Percentiles rank a stretch among this genome's conserved stretches.
These are phyloP conservation scores for Eulemur rufifrons DNA, from an alignment of 2,113 vertebrate species.

Conservation along the genomic window DNA sequence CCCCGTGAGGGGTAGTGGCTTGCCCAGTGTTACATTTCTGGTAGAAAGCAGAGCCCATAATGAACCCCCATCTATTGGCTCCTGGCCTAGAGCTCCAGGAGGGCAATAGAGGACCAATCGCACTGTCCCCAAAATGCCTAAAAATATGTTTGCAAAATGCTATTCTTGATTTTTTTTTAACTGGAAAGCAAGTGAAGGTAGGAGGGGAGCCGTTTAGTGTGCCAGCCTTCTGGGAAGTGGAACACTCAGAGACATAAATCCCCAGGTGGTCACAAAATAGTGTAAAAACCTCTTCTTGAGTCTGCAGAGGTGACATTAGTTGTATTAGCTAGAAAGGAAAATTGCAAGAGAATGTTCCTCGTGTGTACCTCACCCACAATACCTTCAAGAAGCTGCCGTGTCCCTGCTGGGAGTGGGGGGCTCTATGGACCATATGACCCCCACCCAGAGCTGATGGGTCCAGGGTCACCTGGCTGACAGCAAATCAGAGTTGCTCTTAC, in stretches of 20 bases:
- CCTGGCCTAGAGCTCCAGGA: background rate
- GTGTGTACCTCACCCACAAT: background rate
- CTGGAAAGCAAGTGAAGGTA: background rate
- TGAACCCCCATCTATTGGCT: background rate
- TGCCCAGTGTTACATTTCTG: background rate
- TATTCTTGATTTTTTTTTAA: background rate
- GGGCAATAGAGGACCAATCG: background rate
- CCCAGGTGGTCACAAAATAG: background rate
- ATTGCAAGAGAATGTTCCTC: background rate
- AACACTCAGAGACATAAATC: background rate
- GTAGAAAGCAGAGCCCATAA: background rate
- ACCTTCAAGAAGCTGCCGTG: background rate
- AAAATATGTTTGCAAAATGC: background rate
- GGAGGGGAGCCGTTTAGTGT: background rate
- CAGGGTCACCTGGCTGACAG: background rate
- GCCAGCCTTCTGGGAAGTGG: background rate
- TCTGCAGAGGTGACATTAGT: background rate
- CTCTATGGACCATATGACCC: background rate
- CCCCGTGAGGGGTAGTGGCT: rapidly evolving
- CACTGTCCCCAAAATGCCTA: background rate
- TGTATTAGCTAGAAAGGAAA: background rate
- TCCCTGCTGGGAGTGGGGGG: background rate
- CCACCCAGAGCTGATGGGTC: background rate
- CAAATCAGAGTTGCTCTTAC: background rate
- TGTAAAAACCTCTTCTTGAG: background rate